Conservation (phyloP, 2,113 vertebrate species). For the Prochilodus magdalenae region DNA sequence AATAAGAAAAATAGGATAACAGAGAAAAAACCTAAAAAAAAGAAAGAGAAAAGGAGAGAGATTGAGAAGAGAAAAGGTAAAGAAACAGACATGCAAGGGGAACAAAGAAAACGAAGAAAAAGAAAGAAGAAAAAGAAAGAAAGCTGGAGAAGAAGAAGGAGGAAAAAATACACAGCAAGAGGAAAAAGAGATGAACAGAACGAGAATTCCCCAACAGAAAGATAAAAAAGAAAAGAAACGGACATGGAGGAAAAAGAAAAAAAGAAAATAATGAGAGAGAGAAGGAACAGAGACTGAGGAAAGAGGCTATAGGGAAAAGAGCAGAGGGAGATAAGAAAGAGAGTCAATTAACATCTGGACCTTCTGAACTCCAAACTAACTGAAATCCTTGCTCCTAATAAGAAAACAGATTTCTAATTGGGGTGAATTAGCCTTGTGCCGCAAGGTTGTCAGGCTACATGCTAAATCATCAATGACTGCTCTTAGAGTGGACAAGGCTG, state of each 20-base stretch:
- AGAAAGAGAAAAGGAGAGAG: too few species aligned
- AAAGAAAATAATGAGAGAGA: constrained; percentile 16
- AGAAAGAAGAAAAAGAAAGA: too few species aligned
- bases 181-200: too few species aligned
- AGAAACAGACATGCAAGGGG: too few species aligned
- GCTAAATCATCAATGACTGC: constrained; percentile 54
- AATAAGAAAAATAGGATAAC: too few species aligned
- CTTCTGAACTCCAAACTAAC: constrained; percentile 36
- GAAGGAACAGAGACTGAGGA: not conserved
- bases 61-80: too few species aligned
- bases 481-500: constrained; percentile 2
- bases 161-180: too few species aligned
- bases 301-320: not conserved
- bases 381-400: constrained; percentile 43
- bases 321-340: constrained; percentile 17
- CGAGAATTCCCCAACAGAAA: too few species aligned
- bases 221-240: not conserved
- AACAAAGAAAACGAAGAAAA: too few species aligned
- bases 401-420: constrained; percentile 61
- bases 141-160: too few species aligned
- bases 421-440: constrained; percentile 57
- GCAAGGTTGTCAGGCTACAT: constrained; percentile 45
- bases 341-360: constrained; percentile 55
- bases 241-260: not conserved
- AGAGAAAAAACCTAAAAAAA: too few species aligned